Evolutionary conservation across 2,113 vertebrate species (phyloP).

Genomic region (Gallinago undulata): DNA sequence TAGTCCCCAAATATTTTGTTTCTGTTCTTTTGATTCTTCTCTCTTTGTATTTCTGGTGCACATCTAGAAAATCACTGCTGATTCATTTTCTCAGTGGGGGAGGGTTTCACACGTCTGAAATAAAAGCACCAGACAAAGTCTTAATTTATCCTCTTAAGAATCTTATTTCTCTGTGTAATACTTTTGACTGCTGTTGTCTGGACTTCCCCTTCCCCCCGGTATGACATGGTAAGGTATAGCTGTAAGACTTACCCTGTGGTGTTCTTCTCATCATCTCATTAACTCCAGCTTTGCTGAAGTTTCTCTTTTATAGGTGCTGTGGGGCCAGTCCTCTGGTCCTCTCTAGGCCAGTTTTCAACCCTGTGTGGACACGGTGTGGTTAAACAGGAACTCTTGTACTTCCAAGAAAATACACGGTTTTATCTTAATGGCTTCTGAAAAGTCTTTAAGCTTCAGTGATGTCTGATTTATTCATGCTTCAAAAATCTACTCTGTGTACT

Average conservation of each 20-base stretch:
- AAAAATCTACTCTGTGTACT: background rate
- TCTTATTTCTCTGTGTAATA: background rate
- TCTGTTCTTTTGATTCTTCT: background rate
- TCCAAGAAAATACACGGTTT: background rate
- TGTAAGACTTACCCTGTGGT: too few relatives aligned
- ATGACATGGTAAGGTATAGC: too few relatives aligned
- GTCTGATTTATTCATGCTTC: background rate
- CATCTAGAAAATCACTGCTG: background rate
- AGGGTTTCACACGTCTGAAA: background rate
- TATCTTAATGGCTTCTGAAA: background rate
- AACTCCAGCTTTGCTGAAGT: background rate
- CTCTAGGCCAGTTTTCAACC: background rate
- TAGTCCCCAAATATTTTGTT: background rate
- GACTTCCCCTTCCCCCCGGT: background rate
- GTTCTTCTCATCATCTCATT: background rate
- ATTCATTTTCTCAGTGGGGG: background rate
- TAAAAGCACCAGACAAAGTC: background rate
- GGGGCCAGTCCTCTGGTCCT: background rate
- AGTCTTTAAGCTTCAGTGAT: background rate
- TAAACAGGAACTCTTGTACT: background rate
- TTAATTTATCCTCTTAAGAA: background rate
- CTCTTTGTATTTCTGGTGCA: background rate
- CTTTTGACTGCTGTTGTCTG: background rate
- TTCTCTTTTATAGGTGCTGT: background rate
- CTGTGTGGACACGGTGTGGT: background rate